phyloP scores from a whole-genome alignment of 2,113 vertebrate genomes.

The Conger conger region DNA sequence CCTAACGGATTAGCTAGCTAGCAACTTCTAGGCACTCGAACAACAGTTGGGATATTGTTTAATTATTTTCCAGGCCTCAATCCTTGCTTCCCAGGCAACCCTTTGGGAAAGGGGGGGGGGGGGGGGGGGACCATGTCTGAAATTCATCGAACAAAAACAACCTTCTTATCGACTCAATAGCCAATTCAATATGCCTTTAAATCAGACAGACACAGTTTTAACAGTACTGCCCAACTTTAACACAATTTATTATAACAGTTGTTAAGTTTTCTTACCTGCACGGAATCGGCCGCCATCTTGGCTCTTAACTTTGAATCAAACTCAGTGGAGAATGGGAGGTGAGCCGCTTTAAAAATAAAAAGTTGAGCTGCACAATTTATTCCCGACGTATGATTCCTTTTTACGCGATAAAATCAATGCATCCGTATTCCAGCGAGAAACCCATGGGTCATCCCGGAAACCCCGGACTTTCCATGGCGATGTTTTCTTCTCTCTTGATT shows the following conservation, averaged over 20 bases:
- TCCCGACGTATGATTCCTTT: conserved; percentile 58
- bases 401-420: conserved; percentile 38
- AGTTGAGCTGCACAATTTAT: conserved; percentile 21
- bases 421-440: conserved; percentile 40
- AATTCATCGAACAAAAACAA: not conserved
- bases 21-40: conserved; percentile 20
- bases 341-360: conserved; percentile 56
- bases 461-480: conserved; percentile 53
- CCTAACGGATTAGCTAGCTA: not conserved
- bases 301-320: conserved; percentile 76
- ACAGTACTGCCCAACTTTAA: not conserved
- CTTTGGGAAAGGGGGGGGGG: conserved; percentile 35
- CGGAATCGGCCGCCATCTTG: conserved; percentile 80
- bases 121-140: conserved; percentile 6
- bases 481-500: not conserved
- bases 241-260: conserved; percentile 45
- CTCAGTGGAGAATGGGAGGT: conserved; percentile 48
- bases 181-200: not conserved
- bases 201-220: not conserved
- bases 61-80: conserved; percentile 70
- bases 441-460: conserved; percentile 54
- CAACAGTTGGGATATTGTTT: conserved; percentile 53
- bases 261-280: conserved; percentile 80
- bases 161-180: not conserved
- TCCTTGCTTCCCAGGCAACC: conserved; percentile 62